Percentiles rank a stretch among this genome's conserved stretches.
Evolutionary conservation across 1,140 invertebrate genomes (phyloP).

Genomic region (Pseudachorutes palmiensis): DNA sequence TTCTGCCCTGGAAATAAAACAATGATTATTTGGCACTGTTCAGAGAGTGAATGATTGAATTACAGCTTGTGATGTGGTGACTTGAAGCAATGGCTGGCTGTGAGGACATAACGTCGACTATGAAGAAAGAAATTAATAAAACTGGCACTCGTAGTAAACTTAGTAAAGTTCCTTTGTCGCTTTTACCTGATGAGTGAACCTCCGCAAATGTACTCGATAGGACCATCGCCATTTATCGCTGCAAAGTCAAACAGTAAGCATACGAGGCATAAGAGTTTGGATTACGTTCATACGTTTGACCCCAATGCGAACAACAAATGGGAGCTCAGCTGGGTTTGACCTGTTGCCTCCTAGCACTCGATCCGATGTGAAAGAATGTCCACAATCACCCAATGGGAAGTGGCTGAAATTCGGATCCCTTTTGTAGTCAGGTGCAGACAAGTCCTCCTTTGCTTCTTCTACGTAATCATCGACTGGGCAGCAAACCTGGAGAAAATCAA

Average conservation of each 20-base stretch:
- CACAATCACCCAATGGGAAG: conserved; percentile 23
- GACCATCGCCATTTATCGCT: conserved; percentile 10
- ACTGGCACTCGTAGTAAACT: not conserved
- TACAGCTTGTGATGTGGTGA: conserved; percentile 5
- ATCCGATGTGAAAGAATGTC: conserved; percentile 14
- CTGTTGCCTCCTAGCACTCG: conserved; percentile 28
- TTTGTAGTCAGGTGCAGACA: conserved; percentile 7
- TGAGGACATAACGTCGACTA: conserved; percentile 21
- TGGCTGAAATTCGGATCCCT: conserved; percentile 25
- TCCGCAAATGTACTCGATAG: conserved; percentile 17
- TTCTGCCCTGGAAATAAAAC: conserved; percentile 10
- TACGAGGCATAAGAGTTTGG: not conserved
- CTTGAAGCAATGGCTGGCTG: conserved; percentile 31
- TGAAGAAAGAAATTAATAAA: not conserved
- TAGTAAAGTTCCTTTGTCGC: not conserved
- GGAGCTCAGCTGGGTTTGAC: conserved; percentile 15
- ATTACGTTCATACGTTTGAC: conserved; percentile 10
- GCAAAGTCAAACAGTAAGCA: not conserved
- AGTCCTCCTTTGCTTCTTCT: not conserved
- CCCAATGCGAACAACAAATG: conserved; percentile 25
- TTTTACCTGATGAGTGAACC: conserved; percentile 9
- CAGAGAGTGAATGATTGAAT: not conserved
- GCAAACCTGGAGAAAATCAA: conserved; percentile 23
- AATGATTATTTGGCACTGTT: not conserved
- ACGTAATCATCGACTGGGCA: conserved; percentile 23